Evolutionary conservation across 1,140 invertebrate species (phyloP).

Genomic region (Rhizoglyphus robini): DNA sequence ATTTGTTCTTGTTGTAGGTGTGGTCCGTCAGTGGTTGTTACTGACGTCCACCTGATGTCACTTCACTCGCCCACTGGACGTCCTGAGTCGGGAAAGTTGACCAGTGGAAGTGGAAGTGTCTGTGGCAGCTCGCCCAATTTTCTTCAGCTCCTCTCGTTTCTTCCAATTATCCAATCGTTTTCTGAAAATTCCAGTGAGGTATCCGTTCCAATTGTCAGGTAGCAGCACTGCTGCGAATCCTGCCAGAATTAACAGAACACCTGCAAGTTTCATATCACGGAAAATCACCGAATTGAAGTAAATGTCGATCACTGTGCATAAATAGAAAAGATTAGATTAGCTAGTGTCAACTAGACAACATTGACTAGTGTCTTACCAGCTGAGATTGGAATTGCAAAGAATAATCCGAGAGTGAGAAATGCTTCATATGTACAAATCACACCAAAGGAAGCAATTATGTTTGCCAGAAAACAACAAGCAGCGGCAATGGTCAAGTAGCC

Average conservation of each 20-base stretch:
- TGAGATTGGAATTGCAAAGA: constrained; percentile 77
- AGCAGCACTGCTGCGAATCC: constrained; percentile 60
- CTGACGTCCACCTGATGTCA: constrained; percentile 17
- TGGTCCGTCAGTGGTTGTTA: no score
- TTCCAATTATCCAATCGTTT: constrained; percentile 34
- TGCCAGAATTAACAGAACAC: constrained; percentile 60
- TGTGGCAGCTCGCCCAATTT: constrained; percentile 6
- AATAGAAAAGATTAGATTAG: background rate
- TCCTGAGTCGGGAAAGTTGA: constrained; percentile 25
- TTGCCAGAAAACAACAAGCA: constrained; percentile 50
- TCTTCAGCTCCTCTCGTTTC: constrained; percentile 23
- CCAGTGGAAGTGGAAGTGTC: constrained; percentile 21
- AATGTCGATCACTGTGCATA: constrained; percentile 69
- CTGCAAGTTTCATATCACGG: constrained; percentile 82
- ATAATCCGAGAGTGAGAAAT: constrained; percentile 77
- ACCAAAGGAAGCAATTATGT: constrained; percentile 77
- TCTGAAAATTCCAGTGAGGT: constrained; percentile 71
- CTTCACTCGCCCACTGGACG: constrained; percentile 27
- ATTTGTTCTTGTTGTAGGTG: no score
- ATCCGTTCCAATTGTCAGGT: constrained; percentile 87
- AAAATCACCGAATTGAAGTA: constrained; percentile 68
- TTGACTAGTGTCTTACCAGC: constrained; percentile 55
- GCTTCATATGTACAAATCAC: constrained; percentile 77
- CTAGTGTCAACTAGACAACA: background rate
- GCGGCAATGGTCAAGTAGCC: constrained; percentile 24